Evolutionary conservation across 2,888 invertebrate species (phyloP), one percentile per base, ranked within the genome.

Genomic region (Campopleginae sp.): DNA sequence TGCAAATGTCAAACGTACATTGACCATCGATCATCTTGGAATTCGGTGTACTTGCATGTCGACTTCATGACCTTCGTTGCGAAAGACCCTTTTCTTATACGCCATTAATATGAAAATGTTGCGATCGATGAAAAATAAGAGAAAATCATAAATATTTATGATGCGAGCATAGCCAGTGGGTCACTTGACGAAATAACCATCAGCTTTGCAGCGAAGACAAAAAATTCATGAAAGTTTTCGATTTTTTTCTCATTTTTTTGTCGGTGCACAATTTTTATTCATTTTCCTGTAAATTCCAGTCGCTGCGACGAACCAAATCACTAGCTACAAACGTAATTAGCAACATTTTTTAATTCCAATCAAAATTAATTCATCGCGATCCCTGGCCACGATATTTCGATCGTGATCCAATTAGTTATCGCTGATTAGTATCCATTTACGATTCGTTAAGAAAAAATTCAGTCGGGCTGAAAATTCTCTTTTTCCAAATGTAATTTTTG

Each of bases 1-100:
- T 33, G 48, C 33, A 71, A 51, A 71, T 71, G 71, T 51, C 71
- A 51, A 33, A 71, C 44, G 51, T 27, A 31, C 31, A 12, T 71
- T 71, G 33, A 51, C 17, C 71, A 71, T 71, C 48, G 71, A 71
- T 51, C 31, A 51, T 51, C n/a, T 33, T 2, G 10, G 12, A 51
- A 31, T 51, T 71, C 33, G 19, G 71, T 33, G n/a, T 48, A 4
- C 33, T 19, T 46, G 19, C 42, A 33, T 27, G 58, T 27, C 12
- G 58, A 27, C 27, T 46, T n/a, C 1, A 23, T 48, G 71, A 51
- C 51, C 71, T 71, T 48, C 51, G 33, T 42, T 2, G 42, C 2
- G 2, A 68, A 44, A 42, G 12, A 17, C 8, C 31, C 17, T 31
- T 71, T 48, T 51, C 31, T 51, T 51, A 61, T 33, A 14, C 27